Conservation (phyloP, 2,113 vertebrate genomes). For the Plecturocebus donacophilus region DNA sequence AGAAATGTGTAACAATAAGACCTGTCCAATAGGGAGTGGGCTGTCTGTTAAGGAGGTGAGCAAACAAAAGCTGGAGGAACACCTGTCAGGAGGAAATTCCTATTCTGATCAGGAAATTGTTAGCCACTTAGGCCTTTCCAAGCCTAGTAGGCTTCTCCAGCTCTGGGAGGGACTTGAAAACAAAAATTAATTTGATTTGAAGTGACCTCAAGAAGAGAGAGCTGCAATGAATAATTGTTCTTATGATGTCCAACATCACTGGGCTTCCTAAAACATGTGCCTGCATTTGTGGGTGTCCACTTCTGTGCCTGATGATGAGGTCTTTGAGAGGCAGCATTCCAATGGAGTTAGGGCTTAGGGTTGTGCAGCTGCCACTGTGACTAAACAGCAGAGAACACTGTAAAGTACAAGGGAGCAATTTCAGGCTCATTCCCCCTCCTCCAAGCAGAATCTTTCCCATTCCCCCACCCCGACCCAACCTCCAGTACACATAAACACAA, state of each 20-base stretch:
- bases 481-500: not conserved
- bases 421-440: not conserved
- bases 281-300: not conserved
- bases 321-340: constrained; percentile 39
- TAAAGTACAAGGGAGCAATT: not conserved
- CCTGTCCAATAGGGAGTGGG: not conserved
- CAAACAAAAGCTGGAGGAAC: not conserved
- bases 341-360: not conserved
- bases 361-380: constrained; percentile 57
- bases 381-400: not conserved
- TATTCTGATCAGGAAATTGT: not conserved
- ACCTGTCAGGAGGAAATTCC: no score
- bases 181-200: constrained; percentile 24
- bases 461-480: not conserved
- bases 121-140: not conserved
- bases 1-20: not conserved
- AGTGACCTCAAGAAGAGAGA: not conserved
- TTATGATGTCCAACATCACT: not conserved
- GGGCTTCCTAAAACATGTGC: not conserved
- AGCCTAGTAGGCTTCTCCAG: not conserved
- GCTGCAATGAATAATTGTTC: not conserved
- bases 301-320: not conserved
- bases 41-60: not conserved
- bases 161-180: not conserved
- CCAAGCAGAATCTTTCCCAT: not conserved